A percentile compares a stretch with the other conserved stretches of the same genome.
These are phyloP conservation scores for Oryzias dopingdopingensis DNA, from an alignment of 2,797 vertebrate species.

Conservation along the genomic window DNA sequence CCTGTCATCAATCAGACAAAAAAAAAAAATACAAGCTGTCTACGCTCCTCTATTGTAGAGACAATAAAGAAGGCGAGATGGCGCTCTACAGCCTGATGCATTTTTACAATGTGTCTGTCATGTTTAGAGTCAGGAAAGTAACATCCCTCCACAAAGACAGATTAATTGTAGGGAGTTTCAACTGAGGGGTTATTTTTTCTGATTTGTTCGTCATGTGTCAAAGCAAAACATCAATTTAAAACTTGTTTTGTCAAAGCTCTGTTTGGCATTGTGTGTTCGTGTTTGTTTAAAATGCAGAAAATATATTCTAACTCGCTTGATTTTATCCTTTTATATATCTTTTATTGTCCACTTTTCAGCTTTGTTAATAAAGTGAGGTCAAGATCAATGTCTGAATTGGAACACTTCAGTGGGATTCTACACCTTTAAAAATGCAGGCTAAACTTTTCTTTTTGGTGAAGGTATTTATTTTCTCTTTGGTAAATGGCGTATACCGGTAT, in stretches of 20 bases:
- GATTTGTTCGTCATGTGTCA: constrained; percentile 30
- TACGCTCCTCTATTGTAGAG: constrained; percentile 4
- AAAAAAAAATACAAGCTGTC: constrained; percentile 5
- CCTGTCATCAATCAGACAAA: constrained; percentile 1
- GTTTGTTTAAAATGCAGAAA: constrained; percentile 28
- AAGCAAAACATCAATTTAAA: constrained; percentile 35
- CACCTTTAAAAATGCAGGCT: neutral
- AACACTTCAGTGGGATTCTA: neutral
- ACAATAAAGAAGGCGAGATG: too few relatives aligned
- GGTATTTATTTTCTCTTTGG: too few relatives aligned
- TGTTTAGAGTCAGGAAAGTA: constrained; percentile 33
- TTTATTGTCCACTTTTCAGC: constrained; percentile 1
- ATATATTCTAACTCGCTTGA: constrained; percentile 37
- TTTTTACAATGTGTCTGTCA: constrained; percentile 31
- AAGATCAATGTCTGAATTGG: neutral
- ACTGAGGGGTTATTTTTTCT: constrained; percentile 13
- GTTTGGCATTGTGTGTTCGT: constrained; percentile 9
- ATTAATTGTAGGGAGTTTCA: constrained; percentile 26
- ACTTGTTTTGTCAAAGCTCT: constrained; percentile 15
- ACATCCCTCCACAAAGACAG: constrained; percentile 30
- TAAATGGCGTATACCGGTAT: too few relatives aligned
- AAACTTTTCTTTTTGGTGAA: too few relatives aligned
- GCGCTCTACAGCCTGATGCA: constrained; percentile 13
- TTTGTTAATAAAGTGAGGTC: constrained; percentile 17
- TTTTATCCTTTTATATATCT: constrained; percentile 10